Conservation (phyloP, 2,888 invertebrate genomes). For the Drosophila subsilvestris region DNA sequence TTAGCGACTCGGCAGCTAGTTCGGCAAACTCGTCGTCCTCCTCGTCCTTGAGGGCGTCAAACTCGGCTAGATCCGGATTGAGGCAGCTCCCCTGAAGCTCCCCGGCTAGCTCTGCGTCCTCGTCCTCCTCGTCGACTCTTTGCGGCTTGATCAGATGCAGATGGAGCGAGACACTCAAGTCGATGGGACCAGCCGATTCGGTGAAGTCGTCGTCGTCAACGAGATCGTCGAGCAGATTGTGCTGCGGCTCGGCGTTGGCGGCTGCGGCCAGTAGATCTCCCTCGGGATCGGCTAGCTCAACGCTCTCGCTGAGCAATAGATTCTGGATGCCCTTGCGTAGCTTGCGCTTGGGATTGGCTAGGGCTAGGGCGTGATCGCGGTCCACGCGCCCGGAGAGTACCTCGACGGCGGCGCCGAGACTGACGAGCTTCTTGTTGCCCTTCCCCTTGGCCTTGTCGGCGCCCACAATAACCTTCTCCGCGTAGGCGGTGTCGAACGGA, state of each 20-base stretch:
- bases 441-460: constrained; percentile 89
- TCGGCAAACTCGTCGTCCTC: constrained; percentile 90
- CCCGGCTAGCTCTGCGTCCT: constrained; percentile 57
- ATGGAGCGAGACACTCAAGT: constrained; percentile 88
- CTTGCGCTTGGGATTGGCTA: constrained; percentile 84
- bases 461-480: constrained; percentile 92
- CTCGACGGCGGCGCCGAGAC: constrained; percentile 94
- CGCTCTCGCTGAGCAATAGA: constrained; percentile 87
- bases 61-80: constrained; percentile 84
- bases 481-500: constrained; percentile 95
- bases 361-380: constrained; percentile 87
- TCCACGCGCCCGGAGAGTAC: constrained; percentile 93
- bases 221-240: constrained; percentile 91
- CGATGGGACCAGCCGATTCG: constrained; percentile 87
- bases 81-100: constrained; percentile 36
- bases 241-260: constrained; percentile 82
- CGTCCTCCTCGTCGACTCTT: constrained; percentile 71
- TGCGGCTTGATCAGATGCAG: constrained; percentile 85
- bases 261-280: constrained; percentile 64
- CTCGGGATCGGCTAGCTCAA: constrained; percentile 84
- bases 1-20: constrained; percentile 90
- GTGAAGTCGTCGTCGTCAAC: constrained; percentile 88
- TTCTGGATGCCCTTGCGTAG: constrained; percentile 88
- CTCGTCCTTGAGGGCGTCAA: constrained; percentile 87
- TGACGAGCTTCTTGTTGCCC: constrained; percentile 91